Evolutionary conservation across 2,113 vertebrate species (phyloP), one percentile per base, ranked within the genome.

Genomic region (Tretioscincus oriximinensis): DNA sequence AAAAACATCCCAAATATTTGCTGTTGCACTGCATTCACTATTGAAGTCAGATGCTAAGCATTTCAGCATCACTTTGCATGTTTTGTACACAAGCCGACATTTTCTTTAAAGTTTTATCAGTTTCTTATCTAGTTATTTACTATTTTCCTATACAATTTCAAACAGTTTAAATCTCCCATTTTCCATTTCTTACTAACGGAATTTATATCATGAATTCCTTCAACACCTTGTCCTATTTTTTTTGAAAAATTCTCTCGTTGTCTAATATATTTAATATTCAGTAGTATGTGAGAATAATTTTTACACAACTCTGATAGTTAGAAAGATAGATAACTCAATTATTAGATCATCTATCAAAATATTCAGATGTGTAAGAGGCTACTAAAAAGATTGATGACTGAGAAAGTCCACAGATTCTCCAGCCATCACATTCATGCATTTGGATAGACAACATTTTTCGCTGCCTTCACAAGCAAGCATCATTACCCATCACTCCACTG

Each of bases 281-380:
- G 93, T 93, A 97, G 96, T 96, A 98, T 96, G 97, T 97, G 96
- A 95, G 93, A 98, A 97, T 98, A 97, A 97, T 98, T 98, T 97
- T 99, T 97, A 97, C 97, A 97, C 97, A 98, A 99, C 95, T 97
- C 96, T 95, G 96, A 97, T 97, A 96, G 97, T 97, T 97, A 96
- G 95, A 91, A 96, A 99, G 98, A 99, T 96, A 96, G 97, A 99
- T 98, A 98, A 98, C 97, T 98, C 97, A 99, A 98, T 99, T 98
- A 99, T 96, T 94, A 95, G 94, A 95, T 95, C 97, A 99, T 99
- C 96, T 97, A 97, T 99, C 97, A 98, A 97, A 97, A 96, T 96
- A 97, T 96, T 97, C 93, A 93, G 96, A 95, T 97, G 93, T 96
- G 93, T 94, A 96, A 96, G 95, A 96, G 95, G 95, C 95, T 96